Evolutionary conservation across 2,797 vertebrate species (phyloP).

Genomic region (Astyanax mexicanus): DNA sequence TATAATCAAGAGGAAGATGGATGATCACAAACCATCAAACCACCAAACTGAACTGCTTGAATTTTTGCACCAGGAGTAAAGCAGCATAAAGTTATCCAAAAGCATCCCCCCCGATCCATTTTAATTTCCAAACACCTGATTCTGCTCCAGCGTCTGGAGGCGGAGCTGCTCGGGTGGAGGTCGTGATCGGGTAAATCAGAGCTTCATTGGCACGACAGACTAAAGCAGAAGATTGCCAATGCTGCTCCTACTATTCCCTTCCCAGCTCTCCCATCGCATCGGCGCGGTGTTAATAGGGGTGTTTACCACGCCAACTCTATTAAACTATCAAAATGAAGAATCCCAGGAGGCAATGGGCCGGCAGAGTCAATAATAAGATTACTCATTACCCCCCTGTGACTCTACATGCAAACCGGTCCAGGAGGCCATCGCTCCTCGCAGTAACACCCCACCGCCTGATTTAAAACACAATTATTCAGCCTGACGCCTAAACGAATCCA

Average conservation of each 20-base stretch:
- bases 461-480: constrained; percentile 42
- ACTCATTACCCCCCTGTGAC: constrained; percentile 43
- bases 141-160: constrained; percentile 20
- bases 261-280: constrained; percentile 20
- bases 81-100: background rate
- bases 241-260: constrained; percentile 15
- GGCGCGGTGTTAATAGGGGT: constrained; percentile 36
- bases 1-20: too few species aligned
- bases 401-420: constrained; percentile 12
- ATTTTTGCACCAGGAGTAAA: too few species aligned
- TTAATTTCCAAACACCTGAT: constrained; percentile 18
- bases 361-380: constrained; percentile 41
- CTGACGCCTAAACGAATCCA: constrained; percentile 2
- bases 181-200: constrained; percentile 42
- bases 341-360: constrained; percentile 22
- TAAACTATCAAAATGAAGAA: constrained; percentile 43
- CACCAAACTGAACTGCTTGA: too few species aligned
- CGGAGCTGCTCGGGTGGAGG: constrained; percentile 34
- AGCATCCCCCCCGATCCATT: background rate
- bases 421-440: background rate
- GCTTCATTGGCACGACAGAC: constrained; percentile 24
- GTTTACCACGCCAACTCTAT: constrained; percentile 53
- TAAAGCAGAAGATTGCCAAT: constrained; percentile 36
- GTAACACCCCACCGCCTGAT: constrained; percentile 21
- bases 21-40: too few species aligned